Conservation (phyloP, 2,797 vertebrate genomes). For the Peromyscus melanophrys region DNA sequence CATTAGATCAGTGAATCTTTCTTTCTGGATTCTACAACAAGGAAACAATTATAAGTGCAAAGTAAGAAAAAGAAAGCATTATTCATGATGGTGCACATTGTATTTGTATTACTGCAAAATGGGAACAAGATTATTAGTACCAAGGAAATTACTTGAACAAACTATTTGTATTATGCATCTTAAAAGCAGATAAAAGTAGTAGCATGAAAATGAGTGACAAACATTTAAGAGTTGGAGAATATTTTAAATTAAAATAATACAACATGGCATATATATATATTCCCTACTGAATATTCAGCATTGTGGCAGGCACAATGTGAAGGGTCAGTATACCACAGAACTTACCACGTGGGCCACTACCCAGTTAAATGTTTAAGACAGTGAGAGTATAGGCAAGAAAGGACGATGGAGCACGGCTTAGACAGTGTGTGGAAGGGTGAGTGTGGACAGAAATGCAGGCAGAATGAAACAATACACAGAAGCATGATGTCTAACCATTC, state of each 20-base stretch:
- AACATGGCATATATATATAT: neutral
- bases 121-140: neutral
- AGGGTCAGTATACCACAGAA: neutral
- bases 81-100: neutral
- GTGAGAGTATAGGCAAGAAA: neutral
- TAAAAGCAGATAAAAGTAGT: conserved; percentile 64
- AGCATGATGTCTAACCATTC: neutral
- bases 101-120: conserved; percentile 53
- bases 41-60: conserved; percentile 52
- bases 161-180: neutral
- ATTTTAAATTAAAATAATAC: conserved; percentile 29
- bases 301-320: neutral
- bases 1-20: conserved; percentile 33
- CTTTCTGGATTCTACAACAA: neutral
- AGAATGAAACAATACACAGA: neutral
- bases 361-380: neutral
- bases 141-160: conserved; percentile 43
- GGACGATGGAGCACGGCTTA: neutral
- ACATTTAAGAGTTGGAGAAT: conserved; percentile 16
- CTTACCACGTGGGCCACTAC: neutral
- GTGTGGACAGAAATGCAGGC: neutral
- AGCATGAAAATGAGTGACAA: neutral
- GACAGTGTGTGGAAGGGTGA: neutral
- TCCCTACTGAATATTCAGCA: neutral
- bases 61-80: conserved; percentile 56